Base-by-base conservation (phyloP, 1,140 invertebrate species). In the Brachionus sp. region DNA sequence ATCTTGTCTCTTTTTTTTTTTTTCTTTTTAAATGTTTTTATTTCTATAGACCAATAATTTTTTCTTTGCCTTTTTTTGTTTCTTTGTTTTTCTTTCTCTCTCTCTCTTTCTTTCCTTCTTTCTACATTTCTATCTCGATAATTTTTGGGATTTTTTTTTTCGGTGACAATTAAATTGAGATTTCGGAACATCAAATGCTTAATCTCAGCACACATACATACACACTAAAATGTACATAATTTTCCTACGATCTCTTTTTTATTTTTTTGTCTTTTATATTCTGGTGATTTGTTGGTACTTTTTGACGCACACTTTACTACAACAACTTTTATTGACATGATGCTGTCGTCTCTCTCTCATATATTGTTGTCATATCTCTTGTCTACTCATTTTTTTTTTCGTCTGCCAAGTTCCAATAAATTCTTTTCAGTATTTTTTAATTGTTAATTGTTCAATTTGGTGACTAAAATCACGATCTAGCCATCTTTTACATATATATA, bases 221-320 rank as follows among this genome's bases (percentile, higher is more conserved):
- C 39, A 42, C 39, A 2, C 1, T 13, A 42, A 2, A 42, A 19
- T 66, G 64, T 66, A 66, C 64, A 66, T 66, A 66, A 33, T 37
- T 66, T 66, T 13, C 9, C 25, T 19, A 16, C 46, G 13, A 53
- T 53, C 46, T 53, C 46, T 66, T 37, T 29, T 64, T 1, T 62
- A 19, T 62, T 25, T 64, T 23, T 25, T 64, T 64, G 0, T 33
- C 0, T 64, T 64, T 64, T 23, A 16, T 33, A 33, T 33, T 66
- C 64, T 66, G 64, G 64, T 66, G 64, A 66, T 33, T 66, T 66
- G 64, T 66, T 66, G 64, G 64, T 66, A 33, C 64, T 66, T 35
- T 66, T 29, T 46, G n/a, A 46, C n/a, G n/a, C 29, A 29, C 29
- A 29, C 29, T 29, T 29, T 29, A 29, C 29, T 29, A 29, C 29